These are phyloP conservation scores for Takifugu ocellatus DNA, from an alignment of 2,797 vertebrate species.

Conservation along the genomic window DNA sequence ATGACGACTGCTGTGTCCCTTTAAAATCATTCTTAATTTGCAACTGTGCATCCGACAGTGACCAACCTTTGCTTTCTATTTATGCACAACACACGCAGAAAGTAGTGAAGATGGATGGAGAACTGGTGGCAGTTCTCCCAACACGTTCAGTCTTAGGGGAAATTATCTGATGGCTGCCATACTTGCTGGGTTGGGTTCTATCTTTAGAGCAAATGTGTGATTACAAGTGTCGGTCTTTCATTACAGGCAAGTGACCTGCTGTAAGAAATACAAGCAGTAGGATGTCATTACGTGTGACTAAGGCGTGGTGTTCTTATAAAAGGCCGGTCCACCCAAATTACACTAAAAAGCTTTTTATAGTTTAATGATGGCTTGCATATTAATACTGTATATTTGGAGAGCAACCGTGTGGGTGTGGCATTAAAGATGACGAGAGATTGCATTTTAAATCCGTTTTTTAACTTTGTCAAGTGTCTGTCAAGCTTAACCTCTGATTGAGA, in stretches of 20 bases:
- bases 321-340: not conserved
- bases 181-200: slow-evolving; percentile 38
- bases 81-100: slow-evolving; percentile 30
- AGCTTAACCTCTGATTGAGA: too few relatives aligned
- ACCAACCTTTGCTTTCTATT: slow-evolving; percentile 53
- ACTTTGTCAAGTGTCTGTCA: too few relatives aligned
- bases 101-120: slow-evolving; percentile 27
- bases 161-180: slow-evolving; percentile 56
- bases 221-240: slow-evolving; percentile 62
- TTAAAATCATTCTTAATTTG: slow-evolving; percentile 60
- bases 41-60: slow-evolving; percentile 34
- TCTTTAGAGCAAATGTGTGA: slow-evolving; percentile 65
- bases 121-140: slow-evolving; percentile 19
- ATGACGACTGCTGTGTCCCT: slow-evolving; percentile 46
- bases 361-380: not conserved
- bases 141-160: slow-evolving; percentile 43
- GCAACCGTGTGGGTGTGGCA: too few relatives aligned
- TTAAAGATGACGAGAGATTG: too few relatives aligned
- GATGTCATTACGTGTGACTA: slow-evolving; percentile 14
- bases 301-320: slow-evolving; percentile 14
- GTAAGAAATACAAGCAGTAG: slow-evolving; percentile 30
- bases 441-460: too few relatives aligned
- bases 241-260: slow-evolving; percentile 47
- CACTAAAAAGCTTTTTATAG: not conserved
- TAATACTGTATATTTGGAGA: not conserved